These are phyloP conservation scores for Watsonalla cultraria DNA, from an alignment of 2,888 invertebrate genomes.

Conservation along the genomic window DNA sequence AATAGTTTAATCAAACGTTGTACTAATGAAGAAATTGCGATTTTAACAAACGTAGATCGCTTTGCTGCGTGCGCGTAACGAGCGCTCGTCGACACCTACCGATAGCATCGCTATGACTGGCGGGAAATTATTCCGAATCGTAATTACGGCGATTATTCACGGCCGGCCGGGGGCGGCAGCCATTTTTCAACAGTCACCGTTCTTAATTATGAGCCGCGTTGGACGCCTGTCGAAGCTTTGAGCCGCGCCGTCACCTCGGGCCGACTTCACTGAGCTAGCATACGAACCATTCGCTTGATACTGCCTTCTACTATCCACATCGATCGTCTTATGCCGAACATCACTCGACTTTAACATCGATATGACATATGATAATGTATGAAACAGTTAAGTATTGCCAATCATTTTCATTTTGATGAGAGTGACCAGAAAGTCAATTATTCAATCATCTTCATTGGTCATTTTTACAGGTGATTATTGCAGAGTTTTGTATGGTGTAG, in stretches of 20 bases:
- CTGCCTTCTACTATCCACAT: background rate
- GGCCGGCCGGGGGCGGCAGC: slow-evolving; percentile 78
- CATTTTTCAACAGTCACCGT: slow-evolving; percentile 80
- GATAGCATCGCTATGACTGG: slow-evolving; percentile 79
- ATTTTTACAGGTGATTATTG: no score
- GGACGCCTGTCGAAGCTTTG: slow-evolving; percentile 79
- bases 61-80: slow-evolving; percentile 71
- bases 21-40: slow-evolving; percentile 54
- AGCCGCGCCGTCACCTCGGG: slow-evolving; percentile 75
- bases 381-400: no score
- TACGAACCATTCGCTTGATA: slow-evolving; percentile 38
- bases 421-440: no score
- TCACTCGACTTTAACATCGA: slow-evolving; percentile 8
- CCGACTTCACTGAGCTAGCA: slow-evolving; percentile 55
- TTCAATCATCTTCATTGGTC: no score
- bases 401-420: no score
- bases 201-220: slow-evolving; percentile 77
- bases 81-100: slow-evolving; percentile 76
- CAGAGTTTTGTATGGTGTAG: no score
- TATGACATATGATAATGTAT: background rate
- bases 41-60: slow-evolving; percentile 46
- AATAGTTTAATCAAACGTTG: slow-evolving; percentile 14
- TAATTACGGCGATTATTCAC: slow-evolving; percentile 79
- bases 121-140: slow-evolving; percentile 78
- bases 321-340: slow-evolving; percentile 13